Percentiles rank a stretch among this genome's conserved stretches.
These are phyloP conservation scores for Apamea crenata DNA, from an alignment of 2,888 invertebrate genomes.

Conservation along the genomic window DNA sequence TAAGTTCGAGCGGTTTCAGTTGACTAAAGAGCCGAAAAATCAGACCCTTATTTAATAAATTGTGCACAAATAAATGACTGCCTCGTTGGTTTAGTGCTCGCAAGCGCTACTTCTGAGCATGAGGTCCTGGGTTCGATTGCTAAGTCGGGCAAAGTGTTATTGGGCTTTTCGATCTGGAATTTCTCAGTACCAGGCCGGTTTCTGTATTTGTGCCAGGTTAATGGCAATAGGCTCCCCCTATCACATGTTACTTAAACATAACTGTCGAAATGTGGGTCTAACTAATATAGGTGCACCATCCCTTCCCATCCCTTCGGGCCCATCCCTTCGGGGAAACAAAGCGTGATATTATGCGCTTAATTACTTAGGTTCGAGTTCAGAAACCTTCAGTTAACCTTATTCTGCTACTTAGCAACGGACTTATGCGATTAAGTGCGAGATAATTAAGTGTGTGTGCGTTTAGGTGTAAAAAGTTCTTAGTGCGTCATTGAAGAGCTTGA, in stretches of 20 bases:
- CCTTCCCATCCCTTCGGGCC: too few relatives aligned
- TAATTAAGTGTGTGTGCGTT: not conserved
- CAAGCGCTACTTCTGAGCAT: not conserved
- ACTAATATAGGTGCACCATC: not conserved
- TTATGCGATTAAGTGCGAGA: not conserved
- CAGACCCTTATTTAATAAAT: too few relatives aligned
- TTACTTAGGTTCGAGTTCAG: constrained; percentile 23
- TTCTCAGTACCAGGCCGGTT: not conserved
- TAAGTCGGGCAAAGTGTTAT: not conserved
- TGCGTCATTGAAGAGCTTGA: constrained; percentile 23
- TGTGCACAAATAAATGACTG: not conserved
- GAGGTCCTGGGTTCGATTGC: not conserved
- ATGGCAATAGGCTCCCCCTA: not conserved
- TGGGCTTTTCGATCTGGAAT: not conserved
- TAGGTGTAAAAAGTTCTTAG: constrained; percentile 18
- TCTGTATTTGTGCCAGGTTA: not conserved
- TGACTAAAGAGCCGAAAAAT: too few relatives aligned
- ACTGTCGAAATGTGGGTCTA: not conserved
- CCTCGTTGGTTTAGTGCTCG: not conserved
- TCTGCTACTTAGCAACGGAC: constrained; percentile 11
- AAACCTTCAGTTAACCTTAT: constrained; percentile 43
- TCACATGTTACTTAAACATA: not conserved
- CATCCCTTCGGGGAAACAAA: not conserved
- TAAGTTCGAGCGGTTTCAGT: too few relatives aligned
- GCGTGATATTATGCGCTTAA: not conserved